Evolutionary conservation across 64 coral and sea anemone species (phyloP).

Genomic region (Montipora efflorescens): DNA sequence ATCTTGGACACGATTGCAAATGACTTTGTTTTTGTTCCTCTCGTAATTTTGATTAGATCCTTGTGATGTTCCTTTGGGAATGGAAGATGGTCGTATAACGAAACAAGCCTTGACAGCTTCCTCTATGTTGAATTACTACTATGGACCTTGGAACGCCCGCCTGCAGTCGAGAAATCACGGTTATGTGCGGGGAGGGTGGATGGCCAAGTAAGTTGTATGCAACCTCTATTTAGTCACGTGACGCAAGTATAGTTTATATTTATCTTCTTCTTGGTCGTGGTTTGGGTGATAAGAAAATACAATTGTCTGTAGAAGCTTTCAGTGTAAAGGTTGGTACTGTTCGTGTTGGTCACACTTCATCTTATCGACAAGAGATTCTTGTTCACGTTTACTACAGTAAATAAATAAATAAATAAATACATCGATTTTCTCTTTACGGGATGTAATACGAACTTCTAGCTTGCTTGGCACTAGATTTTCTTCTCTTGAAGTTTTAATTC

Average conservation of each 20-base stretch:
- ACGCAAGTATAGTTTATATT: not conserved
- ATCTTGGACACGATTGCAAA: not conserved
- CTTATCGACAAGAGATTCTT: too few relatives aligned
- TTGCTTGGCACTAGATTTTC: too few relatives aligned
- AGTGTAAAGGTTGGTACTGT: too few relatives aligned
- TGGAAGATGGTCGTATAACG: conserved; percentile 59
- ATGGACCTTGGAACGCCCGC: conserved; percentile 66
- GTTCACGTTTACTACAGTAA: too few relatives aligned
- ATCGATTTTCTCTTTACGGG: too few relatives aligned
- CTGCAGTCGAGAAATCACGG: conserved; percentile 60
- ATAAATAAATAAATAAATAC: too few relatives aligned
- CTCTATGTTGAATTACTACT: conserved; percentile 59
- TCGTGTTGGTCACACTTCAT: too few relatives aligned
- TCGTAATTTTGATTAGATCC: conserved; percentile 37
- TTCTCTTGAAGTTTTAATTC: too few relatives aligned
- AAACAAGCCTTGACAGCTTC: conserved; percentile 68
- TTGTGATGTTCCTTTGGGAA: conserved; percentile 59
- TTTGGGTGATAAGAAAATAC: too few relatives aligned
- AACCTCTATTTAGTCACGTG: not conserved
- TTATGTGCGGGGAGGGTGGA: conserved; percentile 38
- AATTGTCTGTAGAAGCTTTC: too few relatives aligned
- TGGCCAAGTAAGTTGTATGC: conserved; percentile 28
- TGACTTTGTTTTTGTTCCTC: not conserved
- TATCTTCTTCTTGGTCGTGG: not conserved
- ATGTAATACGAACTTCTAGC: too few relatives aligned